Percentiles rank a stretch among this genome's conserved stretches.
These are phyloP conservation scores for Schizopygopsis malacanthus DNA, from an alignment of 2,797 vertebrate genomes.

Conservation along the genomic window DNA sequence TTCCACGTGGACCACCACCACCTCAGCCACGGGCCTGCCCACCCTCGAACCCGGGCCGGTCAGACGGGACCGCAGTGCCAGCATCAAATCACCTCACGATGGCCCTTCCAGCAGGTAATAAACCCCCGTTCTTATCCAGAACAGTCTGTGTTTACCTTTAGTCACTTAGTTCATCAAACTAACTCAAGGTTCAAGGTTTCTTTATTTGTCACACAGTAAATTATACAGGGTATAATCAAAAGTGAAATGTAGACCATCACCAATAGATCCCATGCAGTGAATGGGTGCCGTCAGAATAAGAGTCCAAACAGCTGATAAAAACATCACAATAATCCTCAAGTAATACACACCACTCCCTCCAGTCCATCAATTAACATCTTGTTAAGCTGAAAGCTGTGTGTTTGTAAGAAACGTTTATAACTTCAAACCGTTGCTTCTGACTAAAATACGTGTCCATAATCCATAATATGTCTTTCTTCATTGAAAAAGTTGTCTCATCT, in stretches of 20 bases:
- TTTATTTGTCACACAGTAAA: no score
- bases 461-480: not conserved
- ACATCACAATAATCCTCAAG: not conserved
- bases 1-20: conserved; percentile 98
- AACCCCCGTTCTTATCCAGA: no score
- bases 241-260: no score
- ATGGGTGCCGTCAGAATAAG: conserved; percentile 1
- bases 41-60: conserved; percentile 94
- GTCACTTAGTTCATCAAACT: not conserved
- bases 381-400: not conserved
- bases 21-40: conserved; percentile 94
- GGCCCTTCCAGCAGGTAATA: conserved; percentile 84
- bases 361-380: not conserved
- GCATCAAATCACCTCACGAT: conserved; percentile 90
- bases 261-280: not conserved
- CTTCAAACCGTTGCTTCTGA: not conserved
- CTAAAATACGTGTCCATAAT: not conserved
- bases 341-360: not conserved
- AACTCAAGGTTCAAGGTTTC: no score
- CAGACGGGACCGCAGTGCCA: conserved; percentile 91
- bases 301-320: not conserved
- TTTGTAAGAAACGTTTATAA: not conserved
- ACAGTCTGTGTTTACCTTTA: not conserved
- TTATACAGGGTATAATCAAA: no score
- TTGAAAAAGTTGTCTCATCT: not conserved